Base-by-base conservation (phyloP, 2,888 invertebrate genomes). In the Pterobdella sp. region DNA sequence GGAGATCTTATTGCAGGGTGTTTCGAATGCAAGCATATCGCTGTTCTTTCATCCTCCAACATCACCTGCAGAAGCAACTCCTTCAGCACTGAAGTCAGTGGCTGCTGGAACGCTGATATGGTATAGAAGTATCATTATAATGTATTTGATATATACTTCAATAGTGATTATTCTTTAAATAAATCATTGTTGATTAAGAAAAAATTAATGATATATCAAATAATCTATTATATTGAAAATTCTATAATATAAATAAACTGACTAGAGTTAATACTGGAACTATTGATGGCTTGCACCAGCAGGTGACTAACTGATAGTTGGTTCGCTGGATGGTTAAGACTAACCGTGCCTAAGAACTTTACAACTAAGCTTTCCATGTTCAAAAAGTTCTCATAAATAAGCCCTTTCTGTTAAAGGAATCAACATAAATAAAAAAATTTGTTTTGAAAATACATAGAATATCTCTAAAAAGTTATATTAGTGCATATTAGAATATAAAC, bases 21-120 rank as follows among this genome's bases (percentile, higher is more conserved):
- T 18, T 35, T 56, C 10, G 76, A 71, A 22, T 70, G 66, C 29
- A 77, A 32, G 34, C 70, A 67, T 36, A 78, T 73, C 10, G 73
- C 34, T 26, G 91, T 88, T 79, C 90, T 90, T 84, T 93, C 93
- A 80, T 90, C 91, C 80, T 93, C 92, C 76, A 94, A 85, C 76
- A 94, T 85, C 73, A 94, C 87, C 80, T 94, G 93, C 72, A 94
- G 86, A 77, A 94, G 89, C 74, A 94, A 85, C 72, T 93, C 88
- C 36, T 94, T 88, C 60, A 92, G 91, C 85, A 94, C 94, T 7
- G 93, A 93, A 0, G 91, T 90, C 80, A 94, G 77, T 0, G 80
- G 82, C 77, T 73, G 75, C 29, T 34, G 49, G 56, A 35, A 74
- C 1, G 52, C 66, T 67, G 32, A n/a, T 10, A 22, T 31, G 29